Conservation (phyloP, 2,888 invertebrate species). For the Azorinus chamasolen region DNA sequence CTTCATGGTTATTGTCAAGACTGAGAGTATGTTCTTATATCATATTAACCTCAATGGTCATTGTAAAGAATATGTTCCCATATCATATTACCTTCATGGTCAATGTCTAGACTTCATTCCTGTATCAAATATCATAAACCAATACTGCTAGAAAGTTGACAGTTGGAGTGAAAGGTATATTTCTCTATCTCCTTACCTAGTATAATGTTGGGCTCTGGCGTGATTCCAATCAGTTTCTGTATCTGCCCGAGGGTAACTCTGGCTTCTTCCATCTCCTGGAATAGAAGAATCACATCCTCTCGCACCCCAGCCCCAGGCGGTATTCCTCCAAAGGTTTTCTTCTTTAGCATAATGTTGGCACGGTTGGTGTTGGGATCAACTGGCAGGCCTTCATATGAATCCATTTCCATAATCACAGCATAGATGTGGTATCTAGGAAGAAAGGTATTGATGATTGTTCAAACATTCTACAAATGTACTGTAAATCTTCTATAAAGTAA, state of each 20-base stretch:
- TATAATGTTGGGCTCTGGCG: slow-evolving; percentile 74
- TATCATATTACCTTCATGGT: no score
- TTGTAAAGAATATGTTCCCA: no score
- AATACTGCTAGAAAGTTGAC: no score
- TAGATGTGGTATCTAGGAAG: slow-evolving; percentile 85
- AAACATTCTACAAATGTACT: no score
- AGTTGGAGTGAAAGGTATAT: no score
- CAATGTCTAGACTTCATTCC: no score
- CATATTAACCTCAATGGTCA: no score
- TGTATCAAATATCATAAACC: no score
- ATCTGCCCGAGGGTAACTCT: slow-evolving; percentile 81
- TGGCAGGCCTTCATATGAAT: slow-evolving; percentile 82
- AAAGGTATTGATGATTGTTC: no score
- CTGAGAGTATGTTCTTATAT: no score
- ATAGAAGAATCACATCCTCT: slow-evolving; percentile 85
- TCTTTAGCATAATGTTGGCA: slow-evolving; percentile 82
- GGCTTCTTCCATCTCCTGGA: slow-evolving; percentile 86
- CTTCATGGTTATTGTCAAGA: no score
- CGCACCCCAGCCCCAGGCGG: slow-evolving; percentile 85
- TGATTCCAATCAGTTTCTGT: slow-evolving; percentile 75
- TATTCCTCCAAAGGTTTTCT: slow-evolving; percentile 84
- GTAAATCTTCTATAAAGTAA: no score
- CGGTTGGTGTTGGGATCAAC: slow-evolving; percentile 75
- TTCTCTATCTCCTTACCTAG: slow-evolving; percentile 65
- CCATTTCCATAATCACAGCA: slow-evolving; percentile 85